Evolutionary conservation across 1,140 invertebrate species (phyloP), one percentile per base, ranked within the genome.

Genomic region (Nasonia longicornis): DNA sequence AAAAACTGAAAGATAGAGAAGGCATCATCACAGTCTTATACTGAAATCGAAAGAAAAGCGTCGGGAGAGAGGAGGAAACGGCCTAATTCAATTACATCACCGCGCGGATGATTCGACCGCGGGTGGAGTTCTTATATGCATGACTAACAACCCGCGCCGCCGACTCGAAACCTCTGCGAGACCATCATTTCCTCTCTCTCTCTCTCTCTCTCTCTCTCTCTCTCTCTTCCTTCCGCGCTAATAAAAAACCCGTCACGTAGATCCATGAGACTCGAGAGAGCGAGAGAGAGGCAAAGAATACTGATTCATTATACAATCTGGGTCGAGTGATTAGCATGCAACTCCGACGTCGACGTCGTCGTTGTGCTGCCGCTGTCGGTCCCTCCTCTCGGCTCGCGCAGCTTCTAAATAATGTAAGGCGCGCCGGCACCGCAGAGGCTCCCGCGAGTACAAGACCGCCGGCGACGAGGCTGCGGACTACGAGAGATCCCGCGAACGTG

Each of bases 291-390:
- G 85, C 84, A 88, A 88, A 90, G 88, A 90, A 89, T 88, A 90
- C 89, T 90, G 88, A 91, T 91, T 91, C 89, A 91, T 91, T 91
- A 91, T 90, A 90, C 89, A 90, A 90, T 90, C 89, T 90, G 86
- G 89, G 88, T 87, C 88, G 88, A 91, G 89, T 91, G 89, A 90
- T 91, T 91, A 91, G 89, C 89, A 91, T 91, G 89, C 90, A 87
- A 85, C 90, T 85, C 85, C 83, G 85, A 83, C 64, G 85, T 83
- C 83, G 85, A 82, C 64, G 85, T 84, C 85, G 86, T 86, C 84
- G 85, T 85, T 84, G 84, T 86, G n/a, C 85, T 77, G 22, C 16
- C 42, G 22, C 26, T 64, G 52, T 7, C 31, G 35, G 31, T 14
- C 6, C 58, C 29, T 77, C 38, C n/a, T 42, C 26, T 48, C 29